phyloP scores from a whole-genome alignment of 2,888 invertebrate species.

The Adelognathus sp. region DNA sequence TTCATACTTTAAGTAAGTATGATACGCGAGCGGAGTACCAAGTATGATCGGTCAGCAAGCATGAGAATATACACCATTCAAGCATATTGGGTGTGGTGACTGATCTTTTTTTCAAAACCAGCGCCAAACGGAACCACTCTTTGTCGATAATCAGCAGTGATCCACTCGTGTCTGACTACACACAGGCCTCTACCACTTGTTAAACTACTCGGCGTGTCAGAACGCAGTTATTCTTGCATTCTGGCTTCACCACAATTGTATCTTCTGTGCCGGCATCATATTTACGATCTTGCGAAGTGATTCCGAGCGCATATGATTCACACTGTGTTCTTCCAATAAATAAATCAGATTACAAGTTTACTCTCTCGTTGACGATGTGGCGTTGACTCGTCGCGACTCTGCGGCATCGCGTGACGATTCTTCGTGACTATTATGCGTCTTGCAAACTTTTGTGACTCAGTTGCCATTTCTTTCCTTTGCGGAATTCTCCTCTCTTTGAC shows the following conservation, averaged over 20 bases:
- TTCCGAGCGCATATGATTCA: slow-evolving; percentile 39
- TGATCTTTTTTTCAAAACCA: background rate
- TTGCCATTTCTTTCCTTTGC: no score
- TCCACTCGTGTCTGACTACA: background rate
- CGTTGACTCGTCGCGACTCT: background rate
- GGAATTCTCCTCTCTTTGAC: no score
- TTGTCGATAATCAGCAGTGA: background rate
- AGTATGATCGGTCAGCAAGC: no score
- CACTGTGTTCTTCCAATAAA: slow-evolving; percentile 41
- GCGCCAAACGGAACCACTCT: background rate
- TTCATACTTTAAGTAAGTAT: no score
- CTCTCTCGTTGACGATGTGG: slow-evolving; percentile 5
- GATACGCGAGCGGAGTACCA: no score
- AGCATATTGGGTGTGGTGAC: background rate
- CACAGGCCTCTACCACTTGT: background rate
- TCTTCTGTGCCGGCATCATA: background rate
- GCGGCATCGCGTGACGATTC: slow-evolving; percentile 18
- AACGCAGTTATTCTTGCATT: background rate
- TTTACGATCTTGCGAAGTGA: background rate
- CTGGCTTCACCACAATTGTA: background rate
- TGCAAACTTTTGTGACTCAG: no score
- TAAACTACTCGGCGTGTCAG: background rate
- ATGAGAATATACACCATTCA: no score
- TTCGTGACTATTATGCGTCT: background rate
- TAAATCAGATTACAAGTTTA: slow-evolving; percentile 59